Evolutionary conservation across 2,113 vertebrate genomes (phyloP).

Genomic region (Micronycteris hirsuta): DNA sequence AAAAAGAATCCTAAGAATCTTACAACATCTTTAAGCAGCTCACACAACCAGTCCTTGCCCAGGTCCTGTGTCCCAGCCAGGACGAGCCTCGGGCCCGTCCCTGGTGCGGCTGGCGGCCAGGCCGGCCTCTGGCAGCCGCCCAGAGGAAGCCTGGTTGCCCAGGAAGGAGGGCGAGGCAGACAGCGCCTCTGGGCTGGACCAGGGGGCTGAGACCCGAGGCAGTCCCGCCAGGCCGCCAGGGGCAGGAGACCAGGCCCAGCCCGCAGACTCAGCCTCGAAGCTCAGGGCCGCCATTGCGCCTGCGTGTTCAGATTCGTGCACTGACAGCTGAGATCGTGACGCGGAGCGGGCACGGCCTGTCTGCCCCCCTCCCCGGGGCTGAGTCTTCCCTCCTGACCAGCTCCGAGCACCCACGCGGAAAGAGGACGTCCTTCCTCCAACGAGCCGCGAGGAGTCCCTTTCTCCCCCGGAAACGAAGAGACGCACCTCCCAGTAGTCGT

Average conservation of each 20-base stretch:
- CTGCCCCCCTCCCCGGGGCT: accelerated
- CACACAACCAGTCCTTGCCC: neutral
- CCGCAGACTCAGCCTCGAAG: accelerated
- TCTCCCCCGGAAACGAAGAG: neutral
- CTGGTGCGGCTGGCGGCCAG: too few species aligned
- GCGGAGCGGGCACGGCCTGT: accelerated
- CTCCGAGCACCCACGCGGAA: accelerated
- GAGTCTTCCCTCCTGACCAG: accelerated
- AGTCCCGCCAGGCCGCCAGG: accelerated
- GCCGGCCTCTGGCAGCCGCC: neutral
- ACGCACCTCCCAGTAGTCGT: accelerated
- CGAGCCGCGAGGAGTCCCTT: too few species aligned
- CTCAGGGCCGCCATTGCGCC: accelerated
- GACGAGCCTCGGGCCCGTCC: neutral
- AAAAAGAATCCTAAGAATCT: neutral
- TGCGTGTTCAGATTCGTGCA: neutral
- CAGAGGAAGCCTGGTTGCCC: neutral
- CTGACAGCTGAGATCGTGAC: neutral
- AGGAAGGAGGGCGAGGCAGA: accelerated
- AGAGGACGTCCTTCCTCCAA: accelerated
- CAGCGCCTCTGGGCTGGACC: too few species aligned
- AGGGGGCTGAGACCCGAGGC: accelerated
- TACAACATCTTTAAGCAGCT: neutral
- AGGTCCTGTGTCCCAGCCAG: too few species aligned
- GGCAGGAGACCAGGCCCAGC: neutral